Evolutionary conservation across 2,888 invertebrate genomes (phyloP).

Genomic region (Teleogryllus oceanicus): DNA sequence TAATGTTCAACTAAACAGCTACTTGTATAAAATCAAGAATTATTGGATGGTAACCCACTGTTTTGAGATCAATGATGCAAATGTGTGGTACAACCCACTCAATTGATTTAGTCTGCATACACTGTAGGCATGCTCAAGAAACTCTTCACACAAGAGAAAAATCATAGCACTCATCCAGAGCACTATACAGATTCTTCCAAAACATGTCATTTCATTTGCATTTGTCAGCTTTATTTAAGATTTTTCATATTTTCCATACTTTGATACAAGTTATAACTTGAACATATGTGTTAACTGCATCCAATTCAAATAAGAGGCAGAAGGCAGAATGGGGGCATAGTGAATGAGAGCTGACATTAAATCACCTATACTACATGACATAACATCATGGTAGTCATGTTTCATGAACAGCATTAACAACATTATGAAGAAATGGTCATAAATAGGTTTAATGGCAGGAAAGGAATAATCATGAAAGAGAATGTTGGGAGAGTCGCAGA

Average conservation of each 20-base stretch:
- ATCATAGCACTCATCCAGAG: not conserved
- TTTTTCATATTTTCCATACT: no score
- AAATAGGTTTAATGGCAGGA: not conserved
- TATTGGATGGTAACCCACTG: not conserved
- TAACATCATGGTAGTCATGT: not conserved
- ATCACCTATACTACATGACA: conserved; percentile 18
- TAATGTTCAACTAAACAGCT: not conserved
- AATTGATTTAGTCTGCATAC: not conserved
- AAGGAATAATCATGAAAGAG: conserved; percentile 7
- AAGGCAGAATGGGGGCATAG: conserved; percentile 1
- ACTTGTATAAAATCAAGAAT: not conserved
- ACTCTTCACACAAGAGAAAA: not conserved
- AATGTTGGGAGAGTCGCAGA: not conserved
- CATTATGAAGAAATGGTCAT: not conserved
- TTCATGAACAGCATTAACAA: conserved; percentile 11
- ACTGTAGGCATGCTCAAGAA: not conserved
- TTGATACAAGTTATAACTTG: not conserved
- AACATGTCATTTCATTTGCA: no score
- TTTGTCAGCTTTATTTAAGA: no score
- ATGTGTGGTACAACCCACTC: not conserved
- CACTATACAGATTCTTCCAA: no score
- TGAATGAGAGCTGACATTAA: not conserved
- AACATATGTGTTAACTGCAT: not conserved
- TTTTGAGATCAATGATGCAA: not conserved
- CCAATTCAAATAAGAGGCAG: not conserved